Evolutionary conservation across 2,888 invertebrate genomes (phyloP), one percentile per base, ranked within the genome.

Genomic region (Tridacna gigas): DNA sequence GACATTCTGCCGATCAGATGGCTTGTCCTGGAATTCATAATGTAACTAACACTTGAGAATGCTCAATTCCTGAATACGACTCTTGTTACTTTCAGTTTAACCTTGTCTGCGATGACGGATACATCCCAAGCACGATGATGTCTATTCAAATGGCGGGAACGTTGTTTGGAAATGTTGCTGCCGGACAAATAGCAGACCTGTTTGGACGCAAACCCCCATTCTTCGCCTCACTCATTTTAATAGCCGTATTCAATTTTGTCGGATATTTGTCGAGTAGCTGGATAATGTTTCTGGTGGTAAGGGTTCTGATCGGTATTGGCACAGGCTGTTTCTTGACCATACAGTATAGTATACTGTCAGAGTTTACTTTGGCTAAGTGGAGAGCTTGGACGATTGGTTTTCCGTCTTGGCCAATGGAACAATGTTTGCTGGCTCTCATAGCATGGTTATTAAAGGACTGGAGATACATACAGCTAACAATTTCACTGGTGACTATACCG

Each of bases 141-240:
- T 77, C 85, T 2, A 65, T 80, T 22, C 85, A 85, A 60, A 48
- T 82, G 45, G 85, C 65, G 22, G 82, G 85, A 13, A 67, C 69
- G 11, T 76, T 85, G n/a, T 65, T 79, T 28, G 85, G 85, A 4
- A 85, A 85, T 67, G n/a, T 78, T 20, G 15, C 73, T 5, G 37
- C 82, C 20, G 85, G 85, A 13, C 85, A 85, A 15, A 28, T 78
- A 1, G 85, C 85, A 7, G 85, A 85, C 48, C 56, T 74, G 25
- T 37, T 80, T 20, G 85, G 85, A 4, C 73, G 85, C 20, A 82
- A 82, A 60, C 77, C 65, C 13, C 82, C 82, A 18, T 78, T 82
- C 73, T 85, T 80, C 66, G 15, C 28, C 18, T 80, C 85, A 11
- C 48, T 85, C 5, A 47, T 77, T 1, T 47, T 85, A 9, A 18